Percentiles rank a stretch among this genome's conserved stretches.
Conservation (phyloP, 2,888 invertebrate species). For the Trichogramma dendrolimi region DNA sequence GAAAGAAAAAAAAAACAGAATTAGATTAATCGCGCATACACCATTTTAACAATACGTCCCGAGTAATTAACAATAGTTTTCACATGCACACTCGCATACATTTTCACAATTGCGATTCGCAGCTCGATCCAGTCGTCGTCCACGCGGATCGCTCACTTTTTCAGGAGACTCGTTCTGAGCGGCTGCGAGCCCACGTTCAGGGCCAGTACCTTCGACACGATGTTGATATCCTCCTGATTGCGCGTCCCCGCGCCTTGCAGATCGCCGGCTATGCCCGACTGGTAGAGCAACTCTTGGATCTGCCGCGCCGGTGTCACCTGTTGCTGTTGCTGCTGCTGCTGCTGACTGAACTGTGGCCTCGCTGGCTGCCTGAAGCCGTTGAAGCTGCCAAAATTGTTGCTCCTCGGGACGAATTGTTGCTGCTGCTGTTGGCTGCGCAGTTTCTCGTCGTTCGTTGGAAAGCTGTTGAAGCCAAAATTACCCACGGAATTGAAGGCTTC, state of each 20-base stretch:
- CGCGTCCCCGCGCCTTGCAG: conserved; percentile 47
- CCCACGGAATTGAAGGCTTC: conserved; percentile 53
- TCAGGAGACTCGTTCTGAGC: too few species aligned
- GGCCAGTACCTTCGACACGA: conserved; percentile 76
- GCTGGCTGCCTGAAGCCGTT: background rate
- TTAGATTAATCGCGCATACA: too few species aligned
- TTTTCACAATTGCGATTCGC: too few species aligned
- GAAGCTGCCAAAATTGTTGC: conserved; percentile 36
- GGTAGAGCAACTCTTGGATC: conserved; percentile 62
- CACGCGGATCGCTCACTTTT: too few species aligned
- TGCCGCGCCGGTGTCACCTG: conserved; percentile 56
- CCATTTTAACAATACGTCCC: too few species aligned
- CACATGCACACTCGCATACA: too few species aligned
- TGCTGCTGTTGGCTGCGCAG: conserved; percentile 34
- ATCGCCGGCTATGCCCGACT: conserved; percentile 61
- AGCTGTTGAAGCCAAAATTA: conserved; percentile 61
- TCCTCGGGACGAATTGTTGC: conserved; percentile 22
- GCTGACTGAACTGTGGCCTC: conserved; percentile 29
- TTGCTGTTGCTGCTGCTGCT: conserved; percentile 24
- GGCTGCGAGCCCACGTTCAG: conserved; percentile 69
- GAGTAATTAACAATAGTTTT: too few species aligned
- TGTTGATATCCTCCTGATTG: conserved; percentile 70
- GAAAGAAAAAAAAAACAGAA: too few species aligned
- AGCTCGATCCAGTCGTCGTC: too few species aligned
- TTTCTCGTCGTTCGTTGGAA: conserved; percentile 34